Base-by-base conservation (phyloP, 2,888 invertebrate species). In the Stenolophus ochropezus region DNA sequence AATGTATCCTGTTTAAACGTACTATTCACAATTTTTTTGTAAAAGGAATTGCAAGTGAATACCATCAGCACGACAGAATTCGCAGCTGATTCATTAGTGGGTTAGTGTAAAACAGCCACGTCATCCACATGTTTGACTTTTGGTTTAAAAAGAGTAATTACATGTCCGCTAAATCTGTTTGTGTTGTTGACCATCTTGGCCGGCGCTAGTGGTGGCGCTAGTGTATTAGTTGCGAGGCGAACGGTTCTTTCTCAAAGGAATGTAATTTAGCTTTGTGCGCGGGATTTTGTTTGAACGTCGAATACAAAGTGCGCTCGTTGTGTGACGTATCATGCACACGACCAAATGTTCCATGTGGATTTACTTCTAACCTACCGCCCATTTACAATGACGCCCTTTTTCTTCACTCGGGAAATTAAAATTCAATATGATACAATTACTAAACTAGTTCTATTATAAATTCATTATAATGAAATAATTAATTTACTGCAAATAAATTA, bases 281-380 rank as follows among this genome's bases (percentile, higher is more conserved):
- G n/a, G 61, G 61, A 61, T 61, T 61, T 61, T 61, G 61, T 61
- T 61, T 61, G 61, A 61, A 61, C 61, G 61, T 23, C 61, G 61
- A 61, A 61, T 61, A 61, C 61, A 61, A 61, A 61, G 61, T 61
- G 61, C 23, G 61, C 61, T 61, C 23, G 61, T 25, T 61, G 61
- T 61, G 14, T 56, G 20, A 56, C 56, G 61, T 61, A 61, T 61
- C 25, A 25, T 56, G 56, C 21, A 20, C 61, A 25, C 61, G 25
- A 42, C 33, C 61, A 61, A 61, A 61, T 61, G 61, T 61, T 61
- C 61, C 61, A 61, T 61, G 61, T 61, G 61, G 61, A 61, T 61
- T 61, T 61, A 61, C 23, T 25, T 61, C 23, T 61, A 61, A 23
- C 61, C 25, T 25, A 61, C 61, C 23, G 14, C 23, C 61, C 61